Conservation (phyloP, 2,888 invertebrate genomes). For the Danaus chrysippus region DNA sequence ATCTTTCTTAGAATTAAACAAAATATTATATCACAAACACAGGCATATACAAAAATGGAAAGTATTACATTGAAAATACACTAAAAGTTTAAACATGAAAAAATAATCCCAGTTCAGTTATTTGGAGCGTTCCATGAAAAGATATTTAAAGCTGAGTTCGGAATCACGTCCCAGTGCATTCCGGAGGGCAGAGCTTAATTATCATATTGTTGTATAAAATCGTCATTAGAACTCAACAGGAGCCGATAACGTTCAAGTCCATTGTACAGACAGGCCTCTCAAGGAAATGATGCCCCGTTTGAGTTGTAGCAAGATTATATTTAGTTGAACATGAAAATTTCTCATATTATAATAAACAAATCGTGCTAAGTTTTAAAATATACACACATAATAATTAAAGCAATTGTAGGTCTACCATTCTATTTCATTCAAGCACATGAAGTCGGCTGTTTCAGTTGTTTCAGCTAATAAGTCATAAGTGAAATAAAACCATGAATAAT, state of each 20-base stretch:
- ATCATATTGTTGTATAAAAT: constrained; percentile 74
- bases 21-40: too few relatives aligned
- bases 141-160: constrained; percentile 23
- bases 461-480: too few relatives aligned
- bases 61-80: too few relatives aligned
- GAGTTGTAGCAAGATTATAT: constrained; percentile 25
- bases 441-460: too few relatives aligned
- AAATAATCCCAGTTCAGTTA: background rate
- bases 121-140: constrained; percentile 14
- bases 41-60: too few relatives aligned
- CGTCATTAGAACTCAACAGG: constrained; percentile 66
- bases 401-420: too few relatives aligned
- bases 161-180: constrained; percentile 42
- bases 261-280: constrained; percentile 62
- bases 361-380: background rate
- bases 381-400: too few relatives aligned
- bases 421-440: too few relatives aligned
- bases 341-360: constrained; percentile 4
- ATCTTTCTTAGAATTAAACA: too few relatives aligned
- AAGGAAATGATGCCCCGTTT: constrained; percentile 44
- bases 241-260: constrained; percentile 65
- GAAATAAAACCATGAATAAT: too few relatives aligned
- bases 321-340: constrained; percentile 21
- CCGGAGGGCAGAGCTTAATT: constrained; percentile 57
- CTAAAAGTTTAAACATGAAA: too few relatives aligned